Conservation (phyloP, 2,113 vertebrate species). For the Phrynosoma platyrhinos region DNA sequence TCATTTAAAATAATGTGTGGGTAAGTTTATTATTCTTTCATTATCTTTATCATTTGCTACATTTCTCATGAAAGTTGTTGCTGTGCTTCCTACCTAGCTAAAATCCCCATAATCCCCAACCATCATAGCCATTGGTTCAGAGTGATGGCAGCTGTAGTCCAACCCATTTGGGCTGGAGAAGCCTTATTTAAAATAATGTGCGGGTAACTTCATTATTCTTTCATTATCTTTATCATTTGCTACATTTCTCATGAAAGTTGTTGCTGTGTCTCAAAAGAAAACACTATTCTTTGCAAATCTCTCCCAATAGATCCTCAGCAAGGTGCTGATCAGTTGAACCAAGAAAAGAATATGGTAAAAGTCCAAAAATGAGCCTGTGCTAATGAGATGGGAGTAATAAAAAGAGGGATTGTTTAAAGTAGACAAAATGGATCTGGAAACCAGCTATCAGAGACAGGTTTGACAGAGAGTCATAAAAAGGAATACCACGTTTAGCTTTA, state of each 20-base stretch:
- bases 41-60: no score
- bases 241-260: constrained; percentile 10
- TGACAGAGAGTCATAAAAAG: constrained; percentile 73
- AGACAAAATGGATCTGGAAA: constrained; percentile 62
- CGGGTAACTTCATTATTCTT: constrained; percentile 7
- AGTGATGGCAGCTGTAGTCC: not conserved
- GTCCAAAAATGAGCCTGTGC: constrained; percentile 56
- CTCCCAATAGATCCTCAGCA: not conserved
- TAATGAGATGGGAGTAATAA: constrained; percentile 61
- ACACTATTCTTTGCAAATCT: constrained; percentile 7
- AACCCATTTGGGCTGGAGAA: not conserved
- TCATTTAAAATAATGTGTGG: not conserved
- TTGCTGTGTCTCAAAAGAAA: constrained; percentile 33
- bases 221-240: constrained; percentile 34
- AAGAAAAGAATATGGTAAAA: constrained; percentile 56
- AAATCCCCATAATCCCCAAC: not conserved
- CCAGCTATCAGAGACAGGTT: constrained; percentile 71
- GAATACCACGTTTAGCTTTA: constrained; percentile 54
- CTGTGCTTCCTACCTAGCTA: no score
- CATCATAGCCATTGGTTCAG: no score
- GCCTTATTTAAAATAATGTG: not conserved
- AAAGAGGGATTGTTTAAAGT: constrained; percentile 66
- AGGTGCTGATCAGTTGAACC: constrained; percentile 43
- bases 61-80: no score
- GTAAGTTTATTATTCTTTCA: constrained; percentile 9